phyloP scores from a whole-genome alignment of 1,140 invertebrate genomes.

The Propsilocerus akamusi region DNA sequence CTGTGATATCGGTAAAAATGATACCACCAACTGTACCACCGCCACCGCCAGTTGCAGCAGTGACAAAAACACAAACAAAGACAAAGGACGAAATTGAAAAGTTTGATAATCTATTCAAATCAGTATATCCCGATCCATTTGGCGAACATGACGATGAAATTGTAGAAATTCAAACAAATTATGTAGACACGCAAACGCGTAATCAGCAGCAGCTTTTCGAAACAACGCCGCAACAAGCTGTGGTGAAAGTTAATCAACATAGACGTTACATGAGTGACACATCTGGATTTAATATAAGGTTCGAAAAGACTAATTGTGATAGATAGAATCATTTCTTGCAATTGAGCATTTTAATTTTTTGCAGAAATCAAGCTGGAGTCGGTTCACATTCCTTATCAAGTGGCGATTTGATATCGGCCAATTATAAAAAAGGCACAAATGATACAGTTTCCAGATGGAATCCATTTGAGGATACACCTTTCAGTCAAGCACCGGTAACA shows the following conservation, averaged over 20 bases:
- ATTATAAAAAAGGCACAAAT: background rate
- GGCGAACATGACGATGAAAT: background rate
- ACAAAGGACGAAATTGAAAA: slow-evolving; percentile 5
- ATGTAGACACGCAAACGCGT: background rate
- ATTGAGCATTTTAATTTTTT: background rate
- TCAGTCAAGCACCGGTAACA: slow-evolving; percentile 34
- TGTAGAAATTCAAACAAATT: background rate
- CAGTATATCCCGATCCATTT: slow-evolving; percentile 33
- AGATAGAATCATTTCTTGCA: too few species aligned
- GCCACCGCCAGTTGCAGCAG: slow-evolving; percentile 12
- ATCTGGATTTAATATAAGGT: slow-evolving; percentile 69
- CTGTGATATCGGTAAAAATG: slow-evolving; percentile 19
- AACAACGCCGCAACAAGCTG: slow-evolving; percentile 11
- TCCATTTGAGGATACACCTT: slow-evolving; percentile 60
- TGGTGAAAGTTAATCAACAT: slow-evolving; percentile 30
- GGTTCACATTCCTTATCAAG: slow-evolving; percentile 1
- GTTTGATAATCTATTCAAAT: slow-evolving; percentile 26
- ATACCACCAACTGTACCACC: slow-evolving; percentile 16
- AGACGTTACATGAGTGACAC: slow-evolving; percentile 73
- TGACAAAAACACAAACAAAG: slow-evolving; percentile 10
- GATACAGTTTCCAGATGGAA: slow-evolving; percentile 48
- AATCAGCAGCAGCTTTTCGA: background rate
- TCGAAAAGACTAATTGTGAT: too few species aligned
- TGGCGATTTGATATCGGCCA: background rate
- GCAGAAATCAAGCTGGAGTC: background rate